Percentiles rank a stretch among this genome's conserved stretches.
Conservation (phyloP, 2,113 vertebrate genomes). For the Butorides virescens region DNA sequence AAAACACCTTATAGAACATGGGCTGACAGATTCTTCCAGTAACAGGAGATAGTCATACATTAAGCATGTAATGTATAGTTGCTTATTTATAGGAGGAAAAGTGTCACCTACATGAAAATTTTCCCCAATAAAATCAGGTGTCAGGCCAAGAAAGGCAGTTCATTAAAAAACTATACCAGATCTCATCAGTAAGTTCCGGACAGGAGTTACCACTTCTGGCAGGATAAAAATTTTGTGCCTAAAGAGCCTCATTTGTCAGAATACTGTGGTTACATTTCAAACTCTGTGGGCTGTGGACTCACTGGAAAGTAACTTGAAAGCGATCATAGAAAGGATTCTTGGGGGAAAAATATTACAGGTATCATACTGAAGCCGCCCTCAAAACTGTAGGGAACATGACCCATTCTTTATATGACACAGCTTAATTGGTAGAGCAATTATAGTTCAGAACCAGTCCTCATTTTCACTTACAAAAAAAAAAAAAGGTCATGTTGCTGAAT, state of each 20-base stretch:
- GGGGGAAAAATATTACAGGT: background rate
- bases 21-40: background rate
- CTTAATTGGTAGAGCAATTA: background rate
- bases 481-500: background rate
- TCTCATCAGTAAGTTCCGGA: background rate
- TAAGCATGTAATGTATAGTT: background rate
- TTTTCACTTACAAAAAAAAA: background rate
- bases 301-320: background rate
- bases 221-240: background rate
- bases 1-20: background rate
- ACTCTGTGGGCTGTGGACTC: background rate
- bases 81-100: background rate
- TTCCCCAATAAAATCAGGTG: background rate
- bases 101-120: background rate
- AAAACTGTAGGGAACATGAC: background rate
- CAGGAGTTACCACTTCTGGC: background rate
- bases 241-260: background rate
- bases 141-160: background rate
- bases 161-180: background rate
- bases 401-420: background rate
- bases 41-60: background rate
- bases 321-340: background rate
- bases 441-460: background rate
- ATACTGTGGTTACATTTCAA: background rate
- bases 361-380: background rate